Evolutionary conservation across 2,797 vertebrate species (phyloP), one percentile per base, ranked within the genome.

Genomic region (Neosilurus hyrtlii): DNA sequence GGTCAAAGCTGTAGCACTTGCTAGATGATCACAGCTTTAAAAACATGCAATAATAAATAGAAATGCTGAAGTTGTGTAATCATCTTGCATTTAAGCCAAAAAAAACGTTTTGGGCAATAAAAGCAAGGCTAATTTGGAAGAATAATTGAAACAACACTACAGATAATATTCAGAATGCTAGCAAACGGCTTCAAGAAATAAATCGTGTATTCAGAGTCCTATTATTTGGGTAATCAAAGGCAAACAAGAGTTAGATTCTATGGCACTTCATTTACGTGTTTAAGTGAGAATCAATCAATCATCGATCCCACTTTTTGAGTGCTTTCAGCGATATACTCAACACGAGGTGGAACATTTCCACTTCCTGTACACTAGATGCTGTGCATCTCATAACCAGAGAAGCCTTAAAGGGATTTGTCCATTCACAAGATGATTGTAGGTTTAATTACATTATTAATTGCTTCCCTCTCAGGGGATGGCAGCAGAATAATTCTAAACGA

Each of bases 381-480:
- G 66, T 81, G 72, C 30, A 5, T 54, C 63, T 80, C 83, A 80
- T 86, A 85, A 77, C 37, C 65, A 76, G 74, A 16, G n/a, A 43
- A 12, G 80, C 82, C 82, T 63, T 59, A 18, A 80, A 76, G 85
- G 24, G 18, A 30, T 82, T 72, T 4, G 59, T 84, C 76, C 79
- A 67, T 80, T 87, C 61, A 82, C 63, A 81, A 65, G 63, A 87
- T 73, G 76, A 83, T 84, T 52, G 65, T 49, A 84, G 82, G 73
- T 84, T 86, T 88, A 89, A 88, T 87, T 86, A 84, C 78, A 76
- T 87, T 86, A 87, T 87, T 86, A 87, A 88, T 88, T 79, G 86
- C 76, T 89, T 87, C 76, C 59, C 61, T 82, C 83, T 75, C 83
- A 67, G 59, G 86, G 80, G 86, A 81, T 3, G 16, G 74, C 68